These are phyloP conservation scores for Sarcophaga variegata DNA, from an alignment of 2,888 invertebrate species.

Conservation along the genomic window DNA sequence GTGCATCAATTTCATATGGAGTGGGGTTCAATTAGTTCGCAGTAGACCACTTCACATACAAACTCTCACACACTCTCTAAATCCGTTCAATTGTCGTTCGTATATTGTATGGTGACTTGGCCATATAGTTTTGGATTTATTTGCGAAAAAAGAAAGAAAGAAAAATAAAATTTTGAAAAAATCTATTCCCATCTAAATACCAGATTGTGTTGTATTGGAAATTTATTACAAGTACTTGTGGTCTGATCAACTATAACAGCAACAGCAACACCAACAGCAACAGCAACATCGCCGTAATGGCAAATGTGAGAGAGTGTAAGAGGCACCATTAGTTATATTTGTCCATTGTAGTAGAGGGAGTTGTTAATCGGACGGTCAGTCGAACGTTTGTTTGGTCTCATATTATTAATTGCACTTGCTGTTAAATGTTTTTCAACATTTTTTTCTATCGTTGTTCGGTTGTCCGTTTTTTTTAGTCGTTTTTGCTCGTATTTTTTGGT, in stretches of 20 bases:
- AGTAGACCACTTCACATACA: constrained; percentile 17
- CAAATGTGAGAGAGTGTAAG: constrained; percentile 23
- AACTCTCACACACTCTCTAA: constrained; percentile 13
- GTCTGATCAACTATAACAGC: constrained; percentile 35
- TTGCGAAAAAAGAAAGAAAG: constrained; percentile 30
- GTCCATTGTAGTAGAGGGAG: constrained; percentile 49
- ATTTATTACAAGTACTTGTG: constrained; percentile 63
- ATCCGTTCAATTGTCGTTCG: constrained; percentile 15
- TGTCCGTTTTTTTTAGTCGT: constrained; percentile 5
- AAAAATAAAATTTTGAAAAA: background rate
- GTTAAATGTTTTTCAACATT: constrained; percentile 56
- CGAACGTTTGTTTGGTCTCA: constrained; percentile 31
- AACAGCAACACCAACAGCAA: background rate
- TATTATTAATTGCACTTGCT: constrained; percentile 69
- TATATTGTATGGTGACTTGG: constrained; percentile 50
- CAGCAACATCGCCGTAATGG: no score
- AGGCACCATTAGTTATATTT: constrained; percentile 46
- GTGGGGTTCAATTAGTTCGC: constrained; percentile 62
- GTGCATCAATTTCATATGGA: constrained; percentile 42
- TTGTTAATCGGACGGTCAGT: background rate
- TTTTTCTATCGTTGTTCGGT: constrained; percentile 19
- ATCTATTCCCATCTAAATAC: constrained; percentile 48
- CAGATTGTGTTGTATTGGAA: constrained; percentile 63
- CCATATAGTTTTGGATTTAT: constrained; percentile 58
- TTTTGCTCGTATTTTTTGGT: constrained; percentile 42